Base-by-base conservation (phyloP, 2,797 vertebrate genomes). In the Tangara arthus region DNA sequence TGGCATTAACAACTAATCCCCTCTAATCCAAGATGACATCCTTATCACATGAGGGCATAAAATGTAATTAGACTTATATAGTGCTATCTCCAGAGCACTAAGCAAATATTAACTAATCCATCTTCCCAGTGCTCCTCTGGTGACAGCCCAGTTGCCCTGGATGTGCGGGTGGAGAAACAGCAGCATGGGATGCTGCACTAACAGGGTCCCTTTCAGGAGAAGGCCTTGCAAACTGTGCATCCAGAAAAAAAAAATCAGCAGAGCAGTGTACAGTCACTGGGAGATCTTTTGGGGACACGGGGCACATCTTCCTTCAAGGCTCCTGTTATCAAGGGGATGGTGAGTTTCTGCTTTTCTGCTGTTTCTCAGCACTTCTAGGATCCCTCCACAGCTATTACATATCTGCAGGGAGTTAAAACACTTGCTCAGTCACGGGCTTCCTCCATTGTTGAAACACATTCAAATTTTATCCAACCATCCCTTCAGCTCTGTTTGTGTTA, bases 1-100 rank as follows among this genome's bases (percentile, higher is more conserved):
- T 96, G 95, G 89, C 95, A 96, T 95, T 96, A 95, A 87, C 95
- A 82, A 92, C 95, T 95, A 95, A 96, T 95, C 90, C 87, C 55
- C 56, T 85, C 83, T 97, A 97, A 96, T 95, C 94, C 94, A 93
- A 93, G 95, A 95, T 89, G 95, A 96, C 96, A 95, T 86, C 90
- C 88, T 96, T 95, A 95, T 93, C 92, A 77, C 92, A 92, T 64
- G 78, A 94, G 87, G 87, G 64, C 86, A 87, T 82, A 77, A 93
- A 94, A 95, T 82, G 83, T 77, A 94, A 95, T 96, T 93, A 96
- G 81, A 85, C 72, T 93, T 94, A 82, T 85, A 97, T 41, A 95
- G 78, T 49, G 65, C 76, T 95, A 81, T 94, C 94, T 95, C 35
- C 52, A 93, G 68, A 93, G 68, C 57, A 73, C 78, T 92, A 82